Percentiles rank a stretch among this genome's conserved stretches.
These are phyloP conservation scores for Cephus pulcher DNA, from an alignment of 2,888 invertebrate species.

Conservation along the genomic window DNA sequence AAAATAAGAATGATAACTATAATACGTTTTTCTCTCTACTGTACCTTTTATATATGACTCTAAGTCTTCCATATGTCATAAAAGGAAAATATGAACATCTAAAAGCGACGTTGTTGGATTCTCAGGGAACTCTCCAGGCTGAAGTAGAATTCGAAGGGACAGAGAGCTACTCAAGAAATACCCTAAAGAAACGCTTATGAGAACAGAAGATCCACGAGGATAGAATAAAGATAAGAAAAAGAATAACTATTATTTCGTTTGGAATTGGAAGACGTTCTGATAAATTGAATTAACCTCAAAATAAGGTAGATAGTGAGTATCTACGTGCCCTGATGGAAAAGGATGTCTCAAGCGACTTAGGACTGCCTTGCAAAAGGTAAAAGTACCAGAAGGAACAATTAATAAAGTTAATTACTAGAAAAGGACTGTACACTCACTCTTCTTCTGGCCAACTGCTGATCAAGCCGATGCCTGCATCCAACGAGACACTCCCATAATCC, in stretches of 20 bases:
- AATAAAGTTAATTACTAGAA: background rate
- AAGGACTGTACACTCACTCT: conserved; percentile 70
- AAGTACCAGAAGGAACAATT: background rate
- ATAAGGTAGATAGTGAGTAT: background rate
- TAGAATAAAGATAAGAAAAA: background rate
- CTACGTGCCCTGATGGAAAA: background rate
- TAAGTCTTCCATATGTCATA: background rate
- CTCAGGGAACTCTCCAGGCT: background rate
- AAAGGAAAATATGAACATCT: background rate
- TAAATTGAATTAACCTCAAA: background rate
- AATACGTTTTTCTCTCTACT: background rate
- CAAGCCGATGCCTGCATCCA: conserved; percentile 79
- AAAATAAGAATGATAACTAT: background rate
- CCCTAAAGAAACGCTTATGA: background rate
- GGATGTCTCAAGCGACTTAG: background rate
- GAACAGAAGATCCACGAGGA: background rate
- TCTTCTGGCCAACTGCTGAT: conserved; percentile 84
- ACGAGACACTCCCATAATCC: conserved; percentile 83
- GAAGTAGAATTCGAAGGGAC: background rate
- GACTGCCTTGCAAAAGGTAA: background rate
- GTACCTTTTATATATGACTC: background rate
- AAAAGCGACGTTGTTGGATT: background rate
- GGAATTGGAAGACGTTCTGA: background rate
- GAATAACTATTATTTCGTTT: background rate
- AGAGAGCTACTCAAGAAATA: background rate